A percentile compares a stretch with the other conserved stretches of the same genome.
Conservation (phyloP, 2,797 vertebrate species). For the Coregonus suidteri region DNA sequence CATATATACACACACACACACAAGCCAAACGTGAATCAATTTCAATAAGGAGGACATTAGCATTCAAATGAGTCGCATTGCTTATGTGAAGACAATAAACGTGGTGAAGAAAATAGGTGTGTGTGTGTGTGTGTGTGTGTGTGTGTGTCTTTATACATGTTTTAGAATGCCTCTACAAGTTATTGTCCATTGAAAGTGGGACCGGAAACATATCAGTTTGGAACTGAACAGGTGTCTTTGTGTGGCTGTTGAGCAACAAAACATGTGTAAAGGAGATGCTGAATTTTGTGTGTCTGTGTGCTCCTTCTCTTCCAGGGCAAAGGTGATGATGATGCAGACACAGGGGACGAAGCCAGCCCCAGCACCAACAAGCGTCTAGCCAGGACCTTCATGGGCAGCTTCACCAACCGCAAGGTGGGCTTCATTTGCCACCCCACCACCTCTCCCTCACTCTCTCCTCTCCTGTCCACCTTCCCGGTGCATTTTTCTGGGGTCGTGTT, state of each 20-base stretch:
- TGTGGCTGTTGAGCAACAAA: neutral
- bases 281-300: neutral
- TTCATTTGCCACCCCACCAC: neutral
- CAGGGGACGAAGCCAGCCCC: constrained; percentile 77
- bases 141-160: neutral
- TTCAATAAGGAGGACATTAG: neutral
- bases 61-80: neutral
- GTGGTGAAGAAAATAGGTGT: neutral
- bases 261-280: neutral
- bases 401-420: constrained; percentile 91
- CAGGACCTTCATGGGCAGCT: constrained; percentile 84
- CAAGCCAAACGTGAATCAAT: neutral
- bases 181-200: neutral
- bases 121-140: neutral
- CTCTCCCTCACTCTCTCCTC: neutral
- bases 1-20: neutral
- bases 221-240: neutral
- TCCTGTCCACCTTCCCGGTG: too few species aligned
- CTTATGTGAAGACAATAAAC: neutral
- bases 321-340: constrained; percentile 81
- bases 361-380: constrained; percentile 77
- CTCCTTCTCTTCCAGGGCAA: constrained; percentile 72
- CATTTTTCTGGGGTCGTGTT: neutral
- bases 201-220: neutral
- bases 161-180: neutral